Base-by-base conservation (phyloP, 2,888 invertebrate genomes). In the Dasypolia templi region DNA sequence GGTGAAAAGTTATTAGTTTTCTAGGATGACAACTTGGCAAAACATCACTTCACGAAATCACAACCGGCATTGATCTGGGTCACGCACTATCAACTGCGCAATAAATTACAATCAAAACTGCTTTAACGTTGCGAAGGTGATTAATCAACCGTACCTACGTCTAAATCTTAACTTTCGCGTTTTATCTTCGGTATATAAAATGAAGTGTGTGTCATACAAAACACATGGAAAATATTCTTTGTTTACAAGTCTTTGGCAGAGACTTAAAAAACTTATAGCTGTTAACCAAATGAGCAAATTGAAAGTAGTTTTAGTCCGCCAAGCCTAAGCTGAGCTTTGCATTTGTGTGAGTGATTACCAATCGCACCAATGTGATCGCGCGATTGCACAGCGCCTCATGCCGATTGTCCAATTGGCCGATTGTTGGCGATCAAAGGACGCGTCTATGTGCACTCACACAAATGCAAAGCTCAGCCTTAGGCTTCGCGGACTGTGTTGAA, bases 51-150 rank as follows among this genome's bases (percentile, higher is more conserved):
- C 39, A 51, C 39, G 35, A n/a, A n/a, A n/a, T n/a, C n/a, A n/a
- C n/a, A n/a, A 51, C 44, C 3, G 11, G 11, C n/a, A 19, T 53
- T 77, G 39, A 68, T 42, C 59, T 77, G 4, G 39, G 53, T 61
- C 61, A 55, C 22, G 56, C 29, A 46, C 53, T 19, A 61, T 17
- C 51, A 61, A 11, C 17, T 35, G 19, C 12, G 19, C 58, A 59
- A 59, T 75, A 51, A 59, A 26, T 59, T 46, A 69, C 42, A 51
- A 76, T 69, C n/a, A 39, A 17, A 63, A 72, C 35, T 58, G 26
- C 29, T 62, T 35, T 22, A 35, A n/a, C 49, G 49, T 49, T 19
- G 44, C 46, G 22, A 53, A 62, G 35, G 56, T 70, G 39, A 51
- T 71, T 26, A 62, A 58, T 56, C 19, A 44, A 35, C 55, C 17